phyloP scores from a whole-genome alignment of 1,140 invertebrate genomes.

The Tribolium castaneum region DNA sequence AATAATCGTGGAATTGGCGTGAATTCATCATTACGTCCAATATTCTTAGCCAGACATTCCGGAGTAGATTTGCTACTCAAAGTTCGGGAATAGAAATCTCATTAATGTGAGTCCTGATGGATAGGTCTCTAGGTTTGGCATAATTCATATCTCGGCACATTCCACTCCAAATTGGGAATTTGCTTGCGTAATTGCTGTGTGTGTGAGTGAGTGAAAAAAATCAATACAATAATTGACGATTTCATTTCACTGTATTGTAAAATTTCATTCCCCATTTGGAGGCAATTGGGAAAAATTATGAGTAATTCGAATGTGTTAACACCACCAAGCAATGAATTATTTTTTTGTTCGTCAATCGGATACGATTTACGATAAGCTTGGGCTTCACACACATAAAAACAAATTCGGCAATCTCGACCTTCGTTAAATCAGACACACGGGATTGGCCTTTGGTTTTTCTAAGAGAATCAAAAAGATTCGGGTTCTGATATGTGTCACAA shows the following conservation, averaged over 20 bases:
- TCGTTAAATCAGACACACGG: neutral
- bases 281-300: too few relatives aligned
- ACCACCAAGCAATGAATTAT: too few relatives aligned
- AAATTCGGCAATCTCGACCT: slow-evolving; percentile 22
- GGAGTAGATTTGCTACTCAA: neutral
- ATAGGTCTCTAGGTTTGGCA: neutral
- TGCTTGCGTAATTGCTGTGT: neutral
- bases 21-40: too few relatives aligned
- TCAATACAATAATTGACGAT: too few relatives aligned
- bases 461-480: neutral
- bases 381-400: slow-evolving; percentile 15
- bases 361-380: slow-evolving; percentile 18
- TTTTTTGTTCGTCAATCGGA: neutral
- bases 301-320: too few relatives aligned
- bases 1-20: too few relatives aligned
- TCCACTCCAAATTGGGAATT: neutral
- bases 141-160: neutral
- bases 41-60: too few relatives aligned
- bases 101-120: neutral
- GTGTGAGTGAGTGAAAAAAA: too few relatives aligned
- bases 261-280: too few relatives aligned
- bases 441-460: neutral
- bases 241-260: too few relatives aligned
- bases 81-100: neutral
- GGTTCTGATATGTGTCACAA: too few relatives aligned